A percentile compares a stretch with the other conserved stretches of the same genome.
Conservation (phyloP, 1,140 invertebrate genomes). For the Sycophaga agraensis region DNA sequence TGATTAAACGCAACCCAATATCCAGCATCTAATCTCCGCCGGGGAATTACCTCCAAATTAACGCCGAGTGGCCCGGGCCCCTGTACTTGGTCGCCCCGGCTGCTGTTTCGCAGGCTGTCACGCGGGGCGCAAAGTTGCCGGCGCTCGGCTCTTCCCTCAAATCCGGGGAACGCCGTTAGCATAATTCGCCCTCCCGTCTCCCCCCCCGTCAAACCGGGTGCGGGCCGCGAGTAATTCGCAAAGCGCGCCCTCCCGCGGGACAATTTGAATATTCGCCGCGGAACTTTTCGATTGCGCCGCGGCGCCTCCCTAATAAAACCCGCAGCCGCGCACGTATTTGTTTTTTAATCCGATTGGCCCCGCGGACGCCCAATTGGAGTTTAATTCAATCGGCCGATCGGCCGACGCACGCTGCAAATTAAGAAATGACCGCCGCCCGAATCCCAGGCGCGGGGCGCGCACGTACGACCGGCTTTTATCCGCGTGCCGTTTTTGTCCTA, state of each 20-base stretch:
- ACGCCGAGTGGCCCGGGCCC: slow-evolving; percentile 9
- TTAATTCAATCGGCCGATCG: background rate
- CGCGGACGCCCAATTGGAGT: background rate
- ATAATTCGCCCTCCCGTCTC: slow-evolving; percentile 6
- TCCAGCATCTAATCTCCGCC: slow-evolving; percentile 10
- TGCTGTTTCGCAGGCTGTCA: slow-evolving; percentile 12
- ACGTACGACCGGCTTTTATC: too few relatives aligned
- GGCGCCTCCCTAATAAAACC: too few relatives aligned
- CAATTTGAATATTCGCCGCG: slow-evolving; percentile 9
- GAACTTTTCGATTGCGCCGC: slow-evolving; percentile 18
- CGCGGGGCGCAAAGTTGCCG: background rate
- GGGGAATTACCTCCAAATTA: slow-evolving; percentile 23
- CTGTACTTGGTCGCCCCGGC: background rate
- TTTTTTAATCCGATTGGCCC: slow-evolving; percentile 12
- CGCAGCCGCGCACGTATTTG: background rate
- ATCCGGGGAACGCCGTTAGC: slow-evolving; percentile 15
- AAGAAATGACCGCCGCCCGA: too few relatives aligned
- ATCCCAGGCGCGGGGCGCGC: too few relatives aligned
- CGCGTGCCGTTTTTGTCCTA: too few relatives aligned
- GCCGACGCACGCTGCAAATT: background rate
- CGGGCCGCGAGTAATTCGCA: slow-evolving; percentile 1
- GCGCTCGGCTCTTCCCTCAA: background rate
- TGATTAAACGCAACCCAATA: slow-evolving; percentile 14
- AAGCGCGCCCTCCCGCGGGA: too few relatives aligned
- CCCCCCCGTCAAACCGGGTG: slow-evolving; percentile 9